Conservation (phyloP, 2,888 invertebrate species). For the Maniola hyperantus region DNA sequence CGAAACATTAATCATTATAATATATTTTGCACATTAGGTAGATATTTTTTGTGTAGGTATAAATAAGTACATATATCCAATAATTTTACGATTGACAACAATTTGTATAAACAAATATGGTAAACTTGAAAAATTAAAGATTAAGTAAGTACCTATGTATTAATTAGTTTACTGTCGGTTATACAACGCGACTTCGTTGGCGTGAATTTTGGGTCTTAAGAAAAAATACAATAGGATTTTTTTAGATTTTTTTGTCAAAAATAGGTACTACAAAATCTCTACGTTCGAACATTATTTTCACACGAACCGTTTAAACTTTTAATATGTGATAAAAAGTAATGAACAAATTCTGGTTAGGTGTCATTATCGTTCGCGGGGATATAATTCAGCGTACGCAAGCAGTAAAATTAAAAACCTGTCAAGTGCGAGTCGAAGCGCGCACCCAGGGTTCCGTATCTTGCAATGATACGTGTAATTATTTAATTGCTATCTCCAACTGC, state of each 20-base stretch:
- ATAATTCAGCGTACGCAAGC: constrained; percentile 66
- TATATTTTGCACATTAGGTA: constrained; percentile 11
- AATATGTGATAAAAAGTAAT: constrained; percentile 73
- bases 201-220: no score
- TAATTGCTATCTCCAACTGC: no score
- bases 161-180: neutral
- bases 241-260: no score
- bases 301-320: constrained; percentile 57
- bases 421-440: no score
- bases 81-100: constrained; percentile 4
- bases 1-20: neutral
- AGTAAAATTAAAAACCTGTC: constrained; percentile 74
- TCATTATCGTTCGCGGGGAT: constrained; percentile 62
- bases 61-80: neutral
- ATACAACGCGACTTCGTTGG: no score
- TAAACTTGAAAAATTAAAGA: neutral
- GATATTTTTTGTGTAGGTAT: constrained; percentile 1
- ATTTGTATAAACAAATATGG: constrained; percentile 7
- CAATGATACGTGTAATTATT: no score
- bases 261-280: no score
- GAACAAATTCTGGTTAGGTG: constrained; percentile 61
- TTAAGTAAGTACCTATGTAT: neutral
- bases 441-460: no score
- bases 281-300: constrained; percentile 40
- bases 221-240: no score